Conservation (phyloP, 2,888 invertebrate species). For the Spatulosminthurus flaviceps region DNA sequence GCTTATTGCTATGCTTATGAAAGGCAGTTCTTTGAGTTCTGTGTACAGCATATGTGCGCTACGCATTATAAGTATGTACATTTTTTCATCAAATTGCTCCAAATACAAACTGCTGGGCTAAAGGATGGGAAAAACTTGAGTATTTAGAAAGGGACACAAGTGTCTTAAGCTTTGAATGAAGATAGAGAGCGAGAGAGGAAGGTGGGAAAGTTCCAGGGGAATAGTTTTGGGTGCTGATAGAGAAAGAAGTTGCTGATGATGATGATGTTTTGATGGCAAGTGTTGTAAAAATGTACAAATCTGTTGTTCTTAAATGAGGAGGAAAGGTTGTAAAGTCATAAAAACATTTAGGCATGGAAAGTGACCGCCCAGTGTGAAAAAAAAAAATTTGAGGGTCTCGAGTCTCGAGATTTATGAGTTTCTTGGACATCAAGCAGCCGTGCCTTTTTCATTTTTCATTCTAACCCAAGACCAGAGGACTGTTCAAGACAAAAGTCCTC, state of each 20-base stretch:
- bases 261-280: slow-evolving; percentile 64
- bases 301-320: slow-evolving; percentile 60
- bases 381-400: slow-evolving; percentile 42
- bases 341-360: slow-evolving; percentile 60
- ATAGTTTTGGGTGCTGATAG: slow-evolving; percentile 1
- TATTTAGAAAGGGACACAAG: too few relatives aligned
- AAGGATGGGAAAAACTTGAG: too few relatives aligned
- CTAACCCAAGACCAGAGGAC: slow-evolving; percentile 28
- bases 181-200: too few relatives aligned
- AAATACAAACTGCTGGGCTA: too few relatives aligned
- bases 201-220: slow-evolving; percentile 2
- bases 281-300: slow-evolving; percentile 63
- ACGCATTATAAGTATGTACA: too few relatives aligned
- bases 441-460: slow-evolving; percentile 47
- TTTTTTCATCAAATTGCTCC: too few relatives aligned
- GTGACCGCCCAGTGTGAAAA: slow-evolving; percentile 63
- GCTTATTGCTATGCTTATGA: too few relatives aligned
- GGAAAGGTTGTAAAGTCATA: slow-evolving; percentile 63
- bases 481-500: background rate
- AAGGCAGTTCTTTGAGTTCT: too few relatives aligned
- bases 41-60: too few relatives aligned
- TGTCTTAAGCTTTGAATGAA: too few relatives aligned
- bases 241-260: slow-evolving; percentile 49
- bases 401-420: slow-evolving; percentile 46
- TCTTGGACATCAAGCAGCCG: slow-evolving; percentile 27